These are phyloP conservation scores for Apostichopus japonicus DNA, from an alignment of 35 echinoderm and acorn worm species.

Conservation along the genomic window DNA sequence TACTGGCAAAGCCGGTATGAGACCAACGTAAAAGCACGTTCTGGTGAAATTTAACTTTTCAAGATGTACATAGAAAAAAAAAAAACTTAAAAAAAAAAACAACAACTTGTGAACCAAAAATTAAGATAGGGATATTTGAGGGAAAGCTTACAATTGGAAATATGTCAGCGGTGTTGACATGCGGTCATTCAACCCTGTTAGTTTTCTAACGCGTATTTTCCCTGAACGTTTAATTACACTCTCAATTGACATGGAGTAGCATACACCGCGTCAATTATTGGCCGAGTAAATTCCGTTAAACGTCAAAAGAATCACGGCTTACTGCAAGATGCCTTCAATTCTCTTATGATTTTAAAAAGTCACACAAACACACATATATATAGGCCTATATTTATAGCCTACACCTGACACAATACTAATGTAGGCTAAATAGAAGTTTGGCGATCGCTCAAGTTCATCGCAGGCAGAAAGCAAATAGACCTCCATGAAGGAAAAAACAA, in stretches of 20 bases:
- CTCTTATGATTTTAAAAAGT: neutral
- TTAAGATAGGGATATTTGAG: conserved; percentile 13
- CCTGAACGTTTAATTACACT: conserved; percentile 27
- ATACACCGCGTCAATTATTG: conserved; percentile 35
- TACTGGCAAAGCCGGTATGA: neutral
- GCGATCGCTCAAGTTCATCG: too few relatives aligned
- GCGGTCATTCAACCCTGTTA: conserved; percentile 36
- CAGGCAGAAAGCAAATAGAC: too few relatives aligned
- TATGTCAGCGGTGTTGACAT: conserved; percentile 22
- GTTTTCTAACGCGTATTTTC: neutral
- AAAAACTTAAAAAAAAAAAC: neutral
- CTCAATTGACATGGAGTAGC: conserved; percentile 14
- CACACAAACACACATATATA: too few relatives aligned
- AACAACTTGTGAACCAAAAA: neutral
- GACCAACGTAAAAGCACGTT: conserved; percentile 22
- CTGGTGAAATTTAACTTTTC: conserved; percentile 36
- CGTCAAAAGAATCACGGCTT: conserved; percentile 39
- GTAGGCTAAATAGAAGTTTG: too few relatives aligned
- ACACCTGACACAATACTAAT: too few relatives aligned
- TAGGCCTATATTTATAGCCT: too few relatives aligned
- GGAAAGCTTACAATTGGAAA: conserved; percentile 16
- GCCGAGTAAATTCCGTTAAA: conserved; percentile 20
- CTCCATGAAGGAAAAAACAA: too few relatives aligned
- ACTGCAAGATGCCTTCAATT: neutral
- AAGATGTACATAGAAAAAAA: conserved; percentile 6